A percentile compares a stretch with the other conserved stretches of the same genome.
Evolutionary conservation across 2,797 vertebrate genomes (phyloP).

Genomic region (Cottoperca gobio): DNA sequence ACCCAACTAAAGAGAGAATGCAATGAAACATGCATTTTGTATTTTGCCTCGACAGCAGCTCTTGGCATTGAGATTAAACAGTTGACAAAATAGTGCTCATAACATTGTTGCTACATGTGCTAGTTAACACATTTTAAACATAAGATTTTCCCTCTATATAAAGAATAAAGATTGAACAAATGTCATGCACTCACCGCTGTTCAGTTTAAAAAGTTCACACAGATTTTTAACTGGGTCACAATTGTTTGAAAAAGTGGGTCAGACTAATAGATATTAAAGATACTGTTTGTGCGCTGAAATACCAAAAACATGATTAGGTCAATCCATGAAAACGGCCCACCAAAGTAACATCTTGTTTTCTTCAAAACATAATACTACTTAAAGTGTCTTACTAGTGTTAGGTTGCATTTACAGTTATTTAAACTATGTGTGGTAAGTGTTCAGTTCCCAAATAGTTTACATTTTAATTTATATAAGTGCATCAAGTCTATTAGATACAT

Average conservation of each 20-base stretch:
- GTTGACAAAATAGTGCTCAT: background rate
- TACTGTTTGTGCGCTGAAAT: background rate
- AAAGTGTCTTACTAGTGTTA: background rate
- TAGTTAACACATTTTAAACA: background rate
- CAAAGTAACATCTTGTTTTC: slow-evolving; percentile 5
- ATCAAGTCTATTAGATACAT: slow-evolving; percentile 2
- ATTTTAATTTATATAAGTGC: background rate
- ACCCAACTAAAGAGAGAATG: background rate
- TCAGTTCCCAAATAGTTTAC: slow-evolving; percentile 7
- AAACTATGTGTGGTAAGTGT: background rate
- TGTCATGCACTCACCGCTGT: background rate
- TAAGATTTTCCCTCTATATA: background rate
- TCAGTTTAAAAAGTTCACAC: background rate
- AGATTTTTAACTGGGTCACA: background rate
- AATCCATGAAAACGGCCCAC: background rate
- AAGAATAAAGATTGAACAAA: background rate
- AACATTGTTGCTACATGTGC: slow-evolving; percentile 11
- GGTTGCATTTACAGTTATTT: background rate
- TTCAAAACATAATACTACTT: background rate
- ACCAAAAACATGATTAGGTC: background rate
- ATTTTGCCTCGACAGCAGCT: background rate
- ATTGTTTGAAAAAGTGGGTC: background rate
- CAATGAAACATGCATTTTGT: background rate
- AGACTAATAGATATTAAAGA: slow-evolving; percentile 9
- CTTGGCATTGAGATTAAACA: background rate